A percentile compares a stretch with the other conserved stretches of the same genome.
Conservation (phyloP, 1,140 invertebrate genomes). For the Panulirus ornatus region DNA sequence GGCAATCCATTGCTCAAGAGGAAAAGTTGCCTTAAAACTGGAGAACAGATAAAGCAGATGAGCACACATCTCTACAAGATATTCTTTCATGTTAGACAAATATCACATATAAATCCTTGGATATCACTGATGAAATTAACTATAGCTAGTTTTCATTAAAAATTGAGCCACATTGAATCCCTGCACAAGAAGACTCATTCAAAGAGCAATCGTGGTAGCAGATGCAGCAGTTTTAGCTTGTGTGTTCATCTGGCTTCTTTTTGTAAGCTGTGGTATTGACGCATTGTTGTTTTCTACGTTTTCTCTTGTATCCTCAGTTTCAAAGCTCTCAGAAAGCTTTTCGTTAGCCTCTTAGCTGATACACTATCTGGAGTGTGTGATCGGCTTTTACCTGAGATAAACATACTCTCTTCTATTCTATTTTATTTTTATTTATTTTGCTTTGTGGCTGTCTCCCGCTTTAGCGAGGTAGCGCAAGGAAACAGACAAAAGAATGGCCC, state of each 20-base stretch:
- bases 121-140: background rate
- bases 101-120: conserved; percentile 25
- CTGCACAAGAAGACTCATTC: background rate
- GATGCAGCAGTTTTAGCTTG: conserved; percentile 48
- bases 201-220: conserved; percentile 42
- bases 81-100: background rate
- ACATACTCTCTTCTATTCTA: too few relatives aligned
- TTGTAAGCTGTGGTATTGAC: conserved; percentile 1
- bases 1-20: background rate
- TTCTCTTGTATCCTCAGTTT: conserved; percentile 36
- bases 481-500: too few relatives aligned
- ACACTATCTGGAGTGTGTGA: conserved; percentile 60
- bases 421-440: too few relatives aligned
- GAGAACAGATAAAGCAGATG: background rate
- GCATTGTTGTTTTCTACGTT: conserved; percentile 64
- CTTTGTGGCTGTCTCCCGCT: too few relatives aligned
- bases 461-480: too few relatives aligned
- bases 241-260: conserved; percentile 58
- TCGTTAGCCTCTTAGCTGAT: conserved; percentile 46
- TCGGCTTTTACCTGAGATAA: conserved; percentile 48
- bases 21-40: background rate
- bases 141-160: conserved; percentile 14
- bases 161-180: conserved; percentile 1
- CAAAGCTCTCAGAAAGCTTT: conserved; percentile 39
- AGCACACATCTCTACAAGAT: background rate